A percentile compares a stretch with the other conserved stretches of the same genome.
Conservation (phyloP, 2,888 invertebrate genomes). For the Meganola albula region DNA sequence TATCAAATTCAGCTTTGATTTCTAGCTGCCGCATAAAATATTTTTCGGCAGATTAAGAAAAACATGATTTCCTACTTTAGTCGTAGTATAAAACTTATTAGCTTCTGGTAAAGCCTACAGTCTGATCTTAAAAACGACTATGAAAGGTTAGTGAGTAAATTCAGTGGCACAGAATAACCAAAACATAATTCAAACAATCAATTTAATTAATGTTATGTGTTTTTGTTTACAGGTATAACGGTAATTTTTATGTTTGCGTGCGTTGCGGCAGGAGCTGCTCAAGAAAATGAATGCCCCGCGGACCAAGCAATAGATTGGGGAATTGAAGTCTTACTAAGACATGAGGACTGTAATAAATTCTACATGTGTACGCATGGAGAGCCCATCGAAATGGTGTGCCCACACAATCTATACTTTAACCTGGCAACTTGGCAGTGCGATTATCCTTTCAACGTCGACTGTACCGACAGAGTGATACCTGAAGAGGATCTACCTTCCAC, state of each 20-base stretch:
- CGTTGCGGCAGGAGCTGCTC: conserved; percentile 30
- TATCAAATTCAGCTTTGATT: conserved; percentile 19
- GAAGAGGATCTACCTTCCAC: conserved; percentile 7
- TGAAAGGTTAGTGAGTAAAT: conserved; percentile 33
- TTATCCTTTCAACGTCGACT: conserved; percentile 79
- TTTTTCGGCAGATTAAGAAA: conserved; percentile 24
- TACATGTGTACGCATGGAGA: conserved; percentile 81
- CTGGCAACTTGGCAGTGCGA: conserved; percentile 76
- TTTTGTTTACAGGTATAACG: conserved; percentile 30
- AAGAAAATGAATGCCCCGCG: conserved; percentile 42
- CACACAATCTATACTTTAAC: conserved; percentile 76
- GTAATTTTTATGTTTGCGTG: conserved; percentile 31
- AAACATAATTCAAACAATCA: too few species aligned
- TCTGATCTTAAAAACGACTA: conserved; percentile 18
- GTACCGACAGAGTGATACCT: conserved; percentile 57
- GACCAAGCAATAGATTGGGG: conserved; percentile 48
- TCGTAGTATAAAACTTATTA: conserved; percentile 23
- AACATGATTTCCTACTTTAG: conserved; percentile 25
- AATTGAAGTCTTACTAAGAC: conserved; percentile 72
- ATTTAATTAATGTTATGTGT: conserved; percentile 1
- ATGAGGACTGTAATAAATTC: conserved; percentile 79
- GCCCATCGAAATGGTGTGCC: conserved; percentile 78
- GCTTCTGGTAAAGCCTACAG: conserved; percentile 8
- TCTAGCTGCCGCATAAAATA: conserved; percentile 6
- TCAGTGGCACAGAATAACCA: too few species aligned